Evolutionary conservation across 64 coral and sea anemone genomes (phyloP), one percentile per base, ranked within the genome.

Genomic region (Pocillopora verrucosa): DNA sequence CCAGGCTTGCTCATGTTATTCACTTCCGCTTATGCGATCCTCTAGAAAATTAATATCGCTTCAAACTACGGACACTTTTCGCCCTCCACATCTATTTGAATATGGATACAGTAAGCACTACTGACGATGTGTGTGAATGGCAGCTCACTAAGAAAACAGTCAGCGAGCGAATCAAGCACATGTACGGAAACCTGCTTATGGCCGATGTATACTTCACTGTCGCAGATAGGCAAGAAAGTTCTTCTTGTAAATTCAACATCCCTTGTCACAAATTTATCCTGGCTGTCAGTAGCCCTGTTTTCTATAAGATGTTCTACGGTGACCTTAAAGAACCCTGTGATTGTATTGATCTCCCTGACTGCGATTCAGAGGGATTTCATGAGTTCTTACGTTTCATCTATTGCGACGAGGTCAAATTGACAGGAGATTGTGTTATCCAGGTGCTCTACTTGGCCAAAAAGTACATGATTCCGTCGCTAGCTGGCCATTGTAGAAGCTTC

Each of bases 191-290:
- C n/a, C 10, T 0, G 25, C 59, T 80, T 11, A 80, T 62, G 58
- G 58, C 78, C 4, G 78, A 80, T 5, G 58, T 80, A 19, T 10
- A 80, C 61, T 80, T 80, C 17, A 3, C 17, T 62, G 58, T 80
- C 11, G 78, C 78, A 16, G 58, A 61, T 7, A 13, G 20, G 17
- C 17, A 41, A 0, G 76, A 15, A 19, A 19, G 4, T 7, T 1
- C 15, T 11, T 20, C 7, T 24, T 12, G 45, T 24, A 79, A 79
- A 79, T 2, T 58, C 16, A 58, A 4, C 26, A 22, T 80, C 9
- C 78, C 78, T 34, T 80, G 78, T 61, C 78, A 80, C 24, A 80
- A 80, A n/a, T 14, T 80, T 80, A 58, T 80, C 25, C 56, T 80
- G 58, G 57, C 56, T 13, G n/a, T 80, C 4, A 61, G 78, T 22